Conservation (phyloP, 2,797 vertebrate genomes). For the Halcyon smyrnensis region DNA sequence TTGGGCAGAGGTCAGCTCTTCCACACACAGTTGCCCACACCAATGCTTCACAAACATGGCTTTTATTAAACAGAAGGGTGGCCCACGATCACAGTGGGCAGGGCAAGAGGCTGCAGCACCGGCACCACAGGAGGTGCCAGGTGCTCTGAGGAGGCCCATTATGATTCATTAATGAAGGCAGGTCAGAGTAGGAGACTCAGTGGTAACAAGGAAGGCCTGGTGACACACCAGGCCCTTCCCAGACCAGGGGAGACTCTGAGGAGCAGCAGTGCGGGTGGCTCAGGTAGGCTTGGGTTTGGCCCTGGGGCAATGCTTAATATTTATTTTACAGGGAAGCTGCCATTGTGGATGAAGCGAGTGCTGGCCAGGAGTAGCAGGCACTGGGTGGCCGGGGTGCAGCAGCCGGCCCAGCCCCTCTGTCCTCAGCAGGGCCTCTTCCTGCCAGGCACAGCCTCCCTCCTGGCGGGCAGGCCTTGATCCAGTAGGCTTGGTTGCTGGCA, state of each 20-base stretch:
- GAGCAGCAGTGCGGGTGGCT: fast-evolving
- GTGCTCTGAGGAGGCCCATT: not conserved
- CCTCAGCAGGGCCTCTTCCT: not conserved
- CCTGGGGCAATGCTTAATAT: fast-evolving
- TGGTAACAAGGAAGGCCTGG: not conserved
- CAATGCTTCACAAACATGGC: not conserved
- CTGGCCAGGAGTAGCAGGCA: fast-evolving
- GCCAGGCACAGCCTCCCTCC: not conserved
- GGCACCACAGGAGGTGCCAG: not conserved
- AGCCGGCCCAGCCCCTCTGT: not conserved
- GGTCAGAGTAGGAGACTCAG: not conserved
- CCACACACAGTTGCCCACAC: too few relatives aligned
- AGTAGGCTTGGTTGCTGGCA: not conserved
- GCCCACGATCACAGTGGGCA: fast-evolving
- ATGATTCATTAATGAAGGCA: not conserved
- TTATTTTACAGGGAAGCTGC: not conserved
- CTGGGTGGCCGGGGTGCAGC: fast-evolving
- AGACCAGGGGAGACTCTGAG: not conserved
- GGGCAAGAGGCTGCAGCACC: not conserved
- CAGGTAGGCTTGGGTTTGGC: not conserved
- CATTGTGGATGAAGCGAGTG: not conserved
- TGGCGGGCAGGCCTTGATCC: not conserved
- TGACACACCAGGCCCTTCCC: too few relatives aligned
- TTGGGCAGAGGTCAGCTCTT: not conserved
- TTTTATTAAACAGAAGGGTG: fast-evolving